Evolutionary conservation across 2,113 vertebrate genomes (phyloP), one percentile per base, ranked within the genome.

Genomic region (Cariama cristata): DNA sequence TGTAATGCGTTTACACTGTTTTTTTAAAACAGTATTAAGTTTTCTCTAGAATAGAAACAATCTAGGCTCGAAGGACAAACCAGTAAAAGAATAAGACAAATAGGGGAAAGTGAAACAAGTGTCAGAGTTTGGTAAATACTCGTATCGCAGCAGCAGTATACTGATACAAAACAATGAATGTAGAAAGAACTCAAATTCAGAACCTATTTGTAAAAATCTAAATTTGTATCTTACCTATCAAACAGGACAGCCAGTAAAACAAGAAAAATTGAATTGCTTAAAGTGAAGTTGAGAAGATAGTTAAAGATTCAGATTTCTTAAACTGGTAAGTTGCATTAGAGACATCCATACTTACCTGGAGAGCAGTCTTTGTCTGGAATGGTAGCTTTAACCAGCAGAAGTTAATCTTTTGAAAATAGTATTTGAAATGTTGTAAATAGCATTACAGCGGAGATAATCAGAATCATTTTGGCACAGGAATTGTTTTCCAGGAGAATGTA

Each of bases 261-360:
- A 86, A 63, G 60, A 67, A 49, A 67, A 86, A 38, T 63, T 16
- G 27, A 40, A n/a, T 50, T 63, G 58, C 24, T 88, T 59, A n/a
- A 64, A 81, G 14, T 69, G 28, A 38, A 45, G 20, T 40, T 53
- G 50, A 59, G 47, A 62, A 52, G 44, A 26, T 27, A 23, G 20
- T 26, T 60, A 24, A 53, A 82, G 30, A 52, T 66, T 86, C 14
- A 45, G 26, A 28, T 80, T 87, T 87, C 62, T 73, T 74, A 33
- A 76, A 18, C 9, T 38, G 7, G n/a, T 12, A 58, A 12, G 5
- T 59, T 83, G 12, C 14, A 11, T 42, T 75, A 55, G 32, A 79
- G 22, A 40, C n/a, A 19, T 71, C 32, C 8, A 4, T 58, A 55
- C 4, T 42, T 77, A n/a, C 0, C 0, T 72, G n/a, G 33, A 28